Conservation (phyloP, 2,113 vertebrate species). For the Albula glossodonta region DNA sequence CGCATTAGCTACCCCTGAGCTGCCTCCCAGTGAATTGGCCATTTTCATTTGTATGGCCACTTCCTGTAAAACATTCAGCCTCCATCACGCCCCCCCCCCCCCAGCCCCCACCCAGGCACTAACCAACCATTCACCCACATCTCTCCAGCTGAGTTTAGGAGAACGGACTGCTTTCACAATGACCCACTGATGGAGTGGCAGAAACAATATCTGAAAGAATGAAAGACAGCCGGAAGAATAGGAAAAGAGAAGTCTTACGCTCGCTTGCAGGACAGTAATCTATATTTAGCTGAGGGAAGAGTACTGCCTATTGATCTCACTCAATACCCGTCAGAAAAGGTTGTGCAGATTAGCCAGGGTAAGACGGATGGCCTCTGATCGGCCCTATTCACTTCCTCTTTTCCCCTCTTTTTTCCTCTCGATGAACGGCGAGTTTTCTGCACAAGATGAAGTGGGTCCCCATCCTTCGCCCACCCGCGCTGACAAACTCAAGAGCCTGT, state of each 20-base stretch:
- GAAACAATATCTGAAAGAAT: background rate
- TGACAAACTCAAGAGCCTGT: background rate
- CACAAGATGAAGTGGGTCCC: background rate
- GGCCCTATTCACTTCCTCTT: background rate
- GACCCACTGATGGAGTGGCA: background rate
- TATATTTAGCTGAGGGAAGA: slow-evolving; percentile 13
- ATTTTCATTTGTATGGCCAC: too few relatives aligned
- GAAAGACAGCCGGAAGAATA: background rate
- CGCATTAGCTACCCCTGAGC: too few relatives aligned
- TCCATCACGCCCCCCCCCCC: too few relatives aligned
- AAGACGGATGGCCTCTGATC: slow-evolving; percentile 9
- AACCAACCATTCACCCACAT: too few relatives aligned
- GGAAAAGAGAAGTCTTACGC: background rate
- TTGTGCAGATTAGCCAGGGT: background rate
- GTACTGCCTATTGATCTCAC: slow-evolving; percentile 10
- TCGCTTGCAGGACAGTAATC: background rate
- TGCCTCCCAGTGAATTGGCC: too few relatives aligned
- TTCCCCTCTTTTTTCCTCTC: background rate
- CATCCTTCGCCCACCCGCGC: background rate
- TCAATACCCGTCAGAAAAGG: background rate
- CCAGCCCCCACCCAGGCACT: too few relatives aligned
- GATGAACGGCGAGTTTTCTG: slow-evolving; percentile 16
- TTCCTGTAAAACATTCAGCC: too few relatives aligned
- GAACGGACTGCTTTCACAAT: background rate
- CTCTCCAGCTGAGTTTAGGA: too few relatives aligned